Evolutionary conservation across 2,888 invertebrate species (phyloP).

Genomic region (Periphyllus acericola): DNA sequence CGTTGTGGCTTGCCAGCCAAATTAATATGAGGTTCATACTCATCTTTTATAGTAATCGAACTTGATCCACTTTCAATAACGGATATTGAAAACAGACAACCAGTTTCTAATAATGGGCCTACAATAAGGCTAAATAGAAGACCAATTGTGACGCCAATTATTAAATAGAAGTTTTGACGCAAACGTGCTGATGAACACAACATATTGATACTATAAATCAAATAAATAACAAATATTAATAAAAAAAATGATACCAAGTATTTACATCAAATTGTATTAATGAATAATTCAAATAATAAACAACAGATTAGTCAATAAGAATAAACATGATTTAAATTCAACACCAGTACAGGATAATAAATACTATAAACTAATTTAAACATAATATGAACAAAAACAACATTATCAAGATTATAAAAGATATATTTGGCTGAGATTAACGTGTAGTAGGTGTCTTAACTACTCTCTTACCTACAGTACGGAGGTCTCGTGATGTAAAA

Average conservation of each 20-base stretch:
- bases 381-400: too few species aligned
- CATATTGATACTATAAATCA: conserved; percentile 45
- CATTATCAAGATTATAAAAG: too few species aligned
- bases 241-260: too few species aligned
- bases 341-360: too few species aligned
- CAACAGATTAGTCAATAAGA: background rate
- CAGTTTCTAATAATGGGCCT: conserved; percentile 64
- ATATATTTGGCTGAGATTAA: too few species aligned
- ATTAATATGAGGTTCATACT: conserved; percentile 69
- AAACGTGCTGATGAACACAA: conserved; percentile 53
- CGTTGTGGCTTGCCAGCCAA: conserved; percentile 68
- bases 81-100: conserved; percentile 63
- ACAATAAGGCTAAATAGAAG: conserved; percentile 64
- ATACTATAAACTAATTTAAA: too few species aligned
- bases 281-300: too few species aligned
- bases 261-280: background rate
- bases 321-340: too few species aligned
- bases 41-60: conserved; percentile 65
- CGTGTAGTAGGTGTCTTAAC: too few species aligned
- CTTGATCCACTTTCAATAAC: conserved; percentile 61
- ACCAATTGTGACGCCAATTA: conserved; percentile 64
- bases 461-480: too few species aligned
- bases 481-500: too few species aligned
- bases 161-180: conserved; percentile 64
- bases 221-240: background rate